Conservation (phyloP, 2,888 invertebrate species). For the Cyclophora albipunctata region DNA sequence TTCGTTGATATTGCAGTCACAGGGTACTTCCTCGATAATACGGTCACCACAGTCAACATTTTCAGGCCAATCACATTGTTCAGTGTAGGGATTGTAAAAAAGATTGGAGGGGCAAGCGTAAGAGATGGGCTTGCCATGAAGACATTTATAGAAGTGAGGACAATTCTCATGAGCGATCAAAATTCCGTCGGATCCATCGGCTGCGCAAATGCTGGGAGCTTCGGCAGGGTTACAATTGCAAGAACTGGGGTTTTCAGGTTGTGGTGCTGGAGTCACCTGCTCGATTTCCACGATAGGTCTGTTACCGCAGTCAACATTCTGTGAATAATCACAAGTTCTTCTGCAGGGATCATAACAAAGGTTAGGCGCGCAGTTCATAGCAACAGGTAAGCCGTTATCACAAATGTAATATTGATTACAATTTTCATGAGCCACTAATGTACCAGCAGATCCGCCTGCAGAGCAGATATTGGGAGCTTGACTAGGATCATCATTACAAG, state of each 20-base stretch:
- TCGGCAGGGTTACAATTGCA: conserved; percentile 21
- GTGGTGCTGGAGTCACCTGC: neutral
- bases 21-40: conserved; percentile 13
- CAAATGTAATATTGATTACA: conserved; percentile 38
- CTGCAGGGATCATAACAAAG: conserved; percentile 27
- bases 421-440: conserved; percentile 33
- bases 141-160: conserved; percentile 32
- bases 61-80: conserved; percentile 29
- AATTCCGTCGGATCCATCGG: conserved; percentile 24
- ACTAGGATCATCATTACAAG: conserved; percentile 21
- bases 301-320: conserved; percentile 33
- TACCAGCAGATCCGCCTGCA: conserved; percentile 24
- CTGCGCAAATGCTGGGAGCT: conserved; percentile 26
- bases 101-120: conserved; percentile 17
- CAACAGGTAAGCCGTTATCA: conserved; percentile 22
- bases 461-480: conserved; percentile 32
- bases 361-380: conserved; percentile 15
- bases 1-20: conserved; percentile 1
- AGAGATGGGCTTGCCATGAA: conserved; percentile 19
- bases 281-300: conserved; percentile 15
- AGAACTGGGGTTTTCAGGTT: conserved; percentile 2
- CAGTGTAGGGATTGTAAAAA: conserved; percentile 21
- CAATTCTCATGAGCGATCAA: conserved; percentile 37
- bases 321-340: conserved; percentile 33
- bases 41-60: conserved; percentile 29